Conservation (phyloP, 2,113 vertebrate genomes). For the Melanocharis versteri region DNA sequence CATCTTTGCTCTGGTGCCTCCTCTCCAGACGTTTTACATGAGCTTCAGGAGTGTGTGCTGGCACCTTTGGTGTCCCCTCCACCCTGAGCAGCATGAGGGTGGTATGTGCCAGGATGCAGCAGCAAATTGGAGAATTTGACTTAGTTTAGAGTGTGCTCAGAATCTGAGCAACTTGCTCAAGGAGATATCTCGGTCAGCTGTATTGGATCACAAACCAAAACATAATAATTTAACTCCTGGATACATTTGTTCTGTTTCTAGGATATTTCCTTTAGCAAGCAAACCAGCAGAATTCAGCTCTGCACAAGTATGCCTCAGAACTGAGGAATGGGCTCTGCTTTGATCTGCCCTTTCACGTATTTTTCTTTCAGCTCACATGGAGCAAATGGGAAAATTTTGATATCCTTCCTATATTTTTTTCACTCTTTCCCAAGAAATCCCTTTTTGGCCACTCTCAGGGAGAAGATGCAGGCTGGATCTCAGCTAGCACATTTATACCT, state of each 20-base stretch:
- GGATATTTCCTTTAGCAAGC: neutral
- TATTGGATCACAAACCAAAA: neutral
- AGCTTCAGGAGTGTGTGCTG: neutral
- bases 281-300: neutral
- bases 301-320: neutral
- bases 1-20: neutral
- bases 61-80: neutral
- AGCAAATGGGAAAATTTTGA: neutral
- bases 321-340: neutral
- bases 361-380: neutral
- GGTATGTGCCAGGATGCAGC: neutral
- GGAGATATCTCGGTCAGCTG: neutral
- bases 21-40: neutral
- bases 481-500: neutral
- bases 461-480: neutral
- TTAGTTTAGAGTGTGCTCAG: neutral
- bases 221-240: neutral
- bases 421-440: neutral
- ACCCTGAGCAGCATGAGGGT: neutral
- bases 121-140: neutral
- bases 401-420: neutral
- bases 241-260: neutral
- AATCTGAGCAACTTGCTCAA: neutral
- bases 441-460: neutral
- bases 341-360: neutral